Evolutionary conservation across 2,888 invertebrate species (phyloP), one percentile per base, ranked within the genome.

Genomic region (Lasius platythorax): DNA sequence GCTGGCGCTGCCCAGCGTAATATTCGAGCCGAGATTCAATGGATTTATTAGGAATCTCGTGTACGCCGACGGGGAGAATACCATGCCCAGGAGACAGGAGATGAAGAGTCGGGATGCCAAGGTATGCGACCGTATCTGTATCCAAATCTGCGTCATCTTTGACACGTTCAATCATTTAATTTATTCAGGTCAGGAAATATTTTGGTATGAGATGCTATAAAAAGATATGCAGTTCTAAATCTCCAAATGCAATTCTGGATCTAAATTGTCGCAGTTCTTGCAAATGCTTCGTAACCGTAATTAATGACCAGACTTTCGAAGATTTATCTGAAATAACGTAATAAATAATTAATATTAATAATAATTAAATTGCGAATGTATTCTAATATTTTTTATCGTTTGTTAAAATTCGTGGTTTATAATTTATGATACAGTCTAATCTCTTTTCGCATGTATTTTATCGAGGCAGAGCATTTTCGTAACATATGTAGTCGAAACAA

Each of bases 1-100:
- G 75, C 95, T 99, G 85, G 98, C 99, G 1, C 95, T 99, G 88
- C 98, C 98, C 3, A 98, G 98, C 89, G 99, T 98, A 85, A 98
- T 98, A 91, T 99, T 98, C 94, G 99, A 99, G 95, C 99, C 99
- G 2, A 96, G 98, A 92, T 99, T 99, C 95, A 97, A 97, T 58
- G 99, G 99, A 0, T 97, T 98, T 53, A 97, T 99, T 37, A 96
- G 99, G 84, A 99, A 99, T 95, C 96, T 99, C 91, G 98, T 99
- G 86, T 98, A 98, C 95, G 98, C 97, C 37, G 98, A 98, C 93
- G 96, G 97, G 74, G 97, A 98, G 56, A 97, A 97, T 23, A 97
- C 97, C 86, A 96, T 97, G 30, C 97, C 98, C 0, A 95, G 98
- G 91, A 96, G 98, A 78, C 98, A 99, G 95, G 98, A 98, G 95